These are phyloP conservation scores for Uloborus plumipes DNA, from an alignment of 2,888 invertebrate species.

Conservation along the genomic window DNA sequence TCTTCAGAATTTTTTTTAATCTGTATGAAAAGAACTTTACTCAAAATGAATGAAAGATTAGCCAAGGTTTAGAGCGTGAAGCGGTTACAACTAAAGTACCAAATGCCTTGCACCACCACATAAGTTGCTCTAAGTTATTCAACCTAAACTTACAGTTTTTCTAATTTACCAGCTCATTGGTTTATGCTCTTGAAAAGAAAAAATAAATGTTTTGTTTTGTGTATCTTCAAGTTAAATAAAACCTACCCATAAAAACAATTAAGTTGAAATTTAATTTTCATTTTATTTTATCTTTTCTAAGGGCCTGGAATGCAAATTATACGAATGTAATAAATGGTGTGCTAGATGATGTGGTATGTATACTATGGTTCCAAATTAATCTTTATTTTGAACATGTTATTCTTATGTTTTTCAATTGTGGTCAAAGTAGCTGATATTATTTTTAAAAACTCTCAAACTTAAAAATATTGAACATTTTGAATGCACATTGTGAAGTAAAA, in stretches of 20 bases:
- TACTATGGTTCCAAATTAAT: neutral
- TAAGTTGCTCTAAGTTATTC: too few species aligned
- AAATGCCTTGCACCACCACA: too few species aligned
- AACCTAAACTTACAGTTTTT: neutral
- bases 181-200: neutral
- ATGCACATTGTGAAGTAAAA: too few species aligned
- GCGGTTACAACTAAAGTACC: too few species aligned
- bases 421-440: neutral
- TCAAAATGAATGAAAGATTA: too few species aligned
- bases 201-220: too few species aligned
- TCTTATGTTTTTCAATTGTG: neutral
- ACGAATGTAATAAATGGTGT: conserved; percentile 22
- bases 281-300: neutral
- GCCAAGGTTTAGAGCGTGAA: too few species aligned
- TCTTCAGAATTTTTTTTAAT: too few species aligned
- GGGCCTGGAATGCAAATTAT: conserved; percentile 49
- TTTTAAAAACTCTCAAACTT: neutral
- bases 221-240: neutral
- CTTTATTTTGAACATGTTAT: neutral
- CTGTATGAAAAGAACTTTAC: too few species aligned
- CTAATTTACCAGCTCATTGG: neutral
- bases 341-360: conserved; percentile 50
- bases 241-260: neutral
- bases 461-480: too few species aligned
- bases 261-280: neutral